These are phyloP conservation scores for Herpetotheres cachinnans DNA, from an alignment of 2,113 vertebrate species.

Conservation along the genomic window DNA sequence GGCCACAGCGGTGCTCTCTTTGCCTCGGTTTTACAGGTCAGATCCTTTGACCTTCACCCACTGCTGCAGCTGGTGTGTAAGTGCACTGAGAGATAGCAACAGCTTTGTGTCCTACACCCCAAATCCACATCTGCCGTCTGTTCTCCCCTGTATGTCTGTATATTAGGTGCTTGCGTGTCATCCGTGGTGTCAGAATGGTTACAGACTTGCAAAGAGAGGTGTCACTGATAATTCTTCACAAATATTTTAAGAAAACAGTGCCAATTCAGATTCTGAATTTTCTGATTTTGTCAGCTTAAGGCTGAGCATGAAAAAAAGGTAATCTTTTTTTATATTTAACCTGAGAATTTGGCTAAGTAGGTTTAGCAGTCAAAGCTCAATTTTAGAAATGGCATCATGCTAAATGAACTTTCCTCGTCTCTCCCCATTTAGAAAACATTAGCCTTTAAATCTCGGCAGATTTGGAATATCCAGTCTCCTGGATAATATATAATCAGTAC, in stretches of 20 bases:
- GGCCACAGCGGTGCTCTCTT: background rate
- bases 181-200: background rate
- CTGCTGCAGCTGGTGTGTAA: background rate
- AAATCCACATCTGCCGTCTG: accelerated
- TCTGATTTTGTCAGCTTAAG: slow-evolving; percentile 10
- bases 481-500: background rate
- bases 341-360: background rate
- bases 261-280: background rate
- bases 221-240: background rate
- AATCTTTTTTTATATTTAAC: slow-evolving; percentile 26
- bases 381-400: background rate
- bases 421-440: background rate
- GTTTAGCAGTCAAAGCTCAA: background rate
- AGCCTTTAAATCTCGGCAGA: background rate
- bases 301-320: background rate
- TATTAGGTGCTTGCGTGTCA: background rate
- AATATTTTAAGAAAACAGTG: background rate
- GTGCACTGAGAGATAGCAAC: background rate
- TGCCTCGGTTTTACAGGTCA: background rate
- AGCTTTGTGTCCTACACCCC: background rate
- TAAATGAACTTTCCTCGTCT: background rate
- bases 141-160: background rate
- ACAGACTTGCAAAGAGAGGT: background rate
- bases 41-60: background rate
- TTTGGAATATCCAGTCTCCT: background rate